phyloP scores from a whole-genome alignment of 2,797 vertebrate species.

The Neosalanx taihuensis region DNA sequence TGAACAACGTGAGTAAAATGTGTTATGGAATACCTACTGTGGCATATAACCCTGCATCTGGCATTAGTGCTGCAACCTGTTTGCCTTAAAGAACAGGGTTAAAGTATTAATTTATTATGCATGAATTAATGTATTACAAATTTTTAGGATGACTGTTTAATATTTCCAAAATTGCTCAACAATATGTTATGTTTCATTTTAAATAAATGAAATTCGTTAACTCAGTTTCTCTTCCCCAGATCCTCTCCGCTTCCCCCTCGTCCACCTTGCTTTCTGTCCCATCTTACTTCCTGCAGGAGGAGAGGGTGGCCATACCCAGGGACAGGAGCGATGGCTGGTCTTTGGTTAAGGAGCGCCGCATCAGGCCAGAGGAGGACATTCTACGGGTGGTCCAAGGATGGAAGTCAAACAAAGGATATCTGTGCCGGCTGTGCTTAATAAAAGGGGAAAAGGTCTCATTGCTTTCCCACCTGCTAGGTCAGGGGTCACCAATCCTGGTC shows the following conservation, averaged over 20 bases:
- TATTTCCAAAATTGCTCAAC: too few relatives aligned
- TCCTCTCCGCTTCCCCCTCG: neutral
- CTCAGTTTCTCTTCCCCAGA: too few relatives aligned
- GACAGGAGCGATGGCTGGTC: slow-evolving; percentile 80
- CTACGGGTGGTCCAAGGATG: slow-evolving; percentile 84
- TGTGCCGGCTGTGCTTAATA: slow-evolving; percentile 89
- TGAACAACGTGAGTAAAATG: slow-evolving; percentile 76
- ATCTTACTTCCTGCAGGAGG: slow-evolving; percentile 87
- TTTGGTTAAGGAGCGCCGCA: slow-evolving; percentile 76
- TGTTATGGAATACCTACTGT: too few relatives aligned
- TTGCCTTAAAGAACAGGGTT: too few relatives aligned
- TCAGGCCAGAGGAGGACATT: slow-evolving; percentile 86
- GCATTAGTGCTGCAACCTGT: too few relatives aligned
- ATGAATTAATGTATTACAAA: too few relatives aligned
- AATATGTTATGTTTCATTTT: too few relatives aligned
- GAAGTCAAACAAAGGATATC: slow-evolving; percentile 89
- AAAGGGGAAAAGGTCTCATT: slow-evolving; percentile 83
- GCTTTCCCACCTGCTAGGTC: too few relatives aligned
- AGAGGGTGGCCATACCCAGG: slow-evolving; percentile 80
- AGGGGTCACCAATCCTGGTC: too few relatives aligned
- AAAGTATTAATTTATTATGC: too few relatives aligned
- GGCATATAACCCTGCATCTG: too few relatives aligned
- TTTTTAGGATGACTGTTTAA: neutral
- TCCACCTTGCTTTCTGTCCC: slow-evolving; percentile 68
- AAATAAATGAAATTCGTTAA: too few relatives aligned